phyloP scores from a whole-genome alignment of 2,113 vertebrate genomes.

The Nestor notabilis region DNA sequence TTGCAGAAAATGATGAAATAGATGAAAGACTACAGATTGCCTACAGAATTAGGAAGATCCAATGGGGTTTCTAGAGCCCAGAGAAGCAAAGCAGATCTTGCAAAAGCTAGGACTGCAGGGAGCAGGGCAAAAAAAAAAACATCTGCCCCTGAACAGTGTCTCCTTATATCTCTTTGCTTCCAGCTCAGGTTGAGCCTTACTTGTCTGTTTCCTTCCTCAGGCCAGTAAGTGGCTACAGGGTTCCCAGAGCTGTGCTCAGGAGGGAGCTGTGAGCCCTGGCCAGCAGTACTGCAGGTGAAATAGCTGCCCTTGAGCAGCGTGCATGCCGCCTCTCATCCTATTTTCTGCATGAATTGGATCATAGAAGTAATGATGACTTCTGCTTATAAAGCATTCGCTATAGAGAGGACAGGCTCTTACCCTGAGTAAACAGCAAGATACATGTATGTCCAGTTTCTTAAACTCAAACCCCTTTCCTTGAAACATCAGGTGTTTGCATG shows the following conservation, averaged over 20 bases:
- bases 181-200: not conserved
- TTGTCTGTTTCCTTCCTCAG: not conserved
- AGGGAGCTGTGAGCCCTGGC: not conserved
- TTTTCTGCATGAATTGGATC: not conserved
- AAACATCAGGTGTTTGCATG: not conserved
- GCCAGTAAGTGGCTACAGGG: not conserved
- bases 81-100: not conserved
- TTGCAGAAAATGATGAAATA: not conserved
- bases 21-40: not conserved
- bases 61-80: not conserved
- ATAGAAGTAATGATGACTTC: not conserved
- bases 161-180: not conserved
- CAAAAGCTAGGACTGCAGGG: not conserved
- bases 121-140: not conserved
- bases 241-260: not conserved
- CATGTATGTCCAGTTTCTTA: not conserved
- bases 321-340: accelerated
- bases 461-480: not conserved
- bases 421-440: not conserved
- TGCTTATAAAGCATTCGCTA: not conserved
- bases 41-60: not conserved
- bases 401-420: not conserved
- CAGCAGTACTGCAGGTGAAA: not conserved
- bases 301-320: not conserved
- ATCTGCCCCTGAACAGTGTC: not conserved